Conservation (phyloP, 2,797 vertebrate genomes). For the Saxicola maurus region DNA sequence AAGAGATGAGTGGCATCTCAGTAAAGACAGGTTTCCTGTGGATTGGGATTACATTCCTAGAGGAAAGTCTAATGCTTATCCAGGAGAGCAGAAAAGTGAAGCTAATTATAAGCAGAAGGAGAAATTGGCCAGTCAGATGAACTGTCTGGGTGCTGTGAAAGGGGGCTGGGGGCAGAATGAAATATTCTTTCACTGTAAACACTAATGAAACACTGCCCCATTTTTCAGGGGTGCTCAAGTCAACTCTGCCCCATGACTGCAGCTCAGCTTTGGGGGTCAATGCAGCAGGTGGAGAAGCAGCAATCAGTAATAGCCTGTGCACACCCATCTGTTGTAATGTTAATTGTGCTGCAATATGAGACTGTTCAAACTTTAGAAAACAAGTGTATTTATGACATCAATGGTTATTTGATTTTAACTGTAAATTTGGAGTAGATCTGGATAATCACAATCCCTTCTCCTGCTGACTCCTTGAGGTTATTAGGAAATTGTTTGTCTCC, state of each 20-base stretch:
- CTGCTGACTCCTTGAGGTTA: neutral
- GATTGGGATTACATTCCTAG: neutral
- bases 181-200: neutral
- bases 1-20: neutral
- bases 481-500: neutral
- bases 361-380: neutral
- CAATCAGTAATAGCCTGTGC: neutral
- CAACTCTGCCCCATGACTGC: neutral
- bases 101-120: conserved; percentile 27
- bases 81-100: conserved; percentile 16
- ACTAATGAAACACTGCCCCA: neutral
- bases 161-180: neutral
- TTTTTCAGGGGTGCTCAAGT: neutral
- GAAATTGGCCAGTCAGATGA: neutral
- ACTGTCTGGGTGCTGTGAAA: neutral
- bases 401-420: neutral
- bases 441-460: neutral
- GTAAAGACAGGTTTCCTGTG: neutral
- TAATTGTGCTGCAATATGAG: neutral
- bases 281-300: neutral
- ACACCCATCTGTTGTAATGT: neutral
- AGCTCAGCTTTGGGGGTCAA: neutral
- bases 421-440: neutral
- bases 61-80: neutral
- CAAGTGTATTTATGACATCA: neutral